Evolutionary conservation across 2,888 invertebrate genomes (phyloP).

Genomic region (Drosophila nr. perissopoda): DNA sequence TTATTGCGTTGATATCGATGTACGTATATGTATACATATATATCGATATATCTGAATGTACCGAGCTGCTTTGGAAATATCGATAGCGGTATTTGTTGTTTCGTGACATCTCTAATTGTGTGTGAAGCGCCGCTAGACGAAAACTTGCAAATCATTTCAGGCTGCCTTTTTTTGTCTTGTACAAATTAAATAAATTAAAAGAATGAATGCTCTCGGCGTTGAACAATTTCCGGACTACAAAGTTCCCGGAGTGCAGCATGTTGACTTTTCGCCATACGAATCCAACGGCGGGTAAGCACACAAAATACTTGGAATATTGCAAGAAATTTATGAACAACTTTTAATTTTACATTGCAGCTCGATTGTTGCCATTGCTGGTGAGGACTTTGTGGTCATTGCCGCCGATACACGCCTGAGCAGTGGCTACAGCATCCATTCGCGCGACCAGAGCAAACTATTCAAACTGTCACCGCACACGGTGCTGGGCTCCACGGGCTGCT

Average conservation of each 20-base stretch:
- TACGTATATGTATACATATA: no score
- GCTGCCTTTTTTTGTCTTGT: conserved; percentile 29
- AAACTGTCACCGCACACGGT: conserved; percentile 92
- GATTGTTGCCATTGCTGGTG: conserved; percentile 97
- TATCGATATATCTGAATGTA: background rate
- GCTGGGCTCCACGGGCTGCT: conserved; percentile 97
- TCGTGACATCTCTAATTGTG: conserved; percentile 64
- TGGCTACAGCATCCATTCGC: conserved; percentile 95
- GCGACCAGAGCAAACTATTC: conserved; percentile 95
- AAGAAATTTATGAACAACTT: background rate
- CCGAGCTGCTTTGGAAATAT: conserved; percentile 1
- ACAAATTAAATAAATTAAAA: conserved; percentile 38
- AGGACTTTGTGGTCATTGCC: conserved; percentile 97
- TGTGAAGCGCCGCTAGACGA: conserved; percentile 51
- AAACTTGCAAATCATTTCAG: conserved; percentile 77
- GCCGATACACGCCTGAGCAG: conserved; percentile 97
- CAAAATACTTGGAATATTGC: background rate
- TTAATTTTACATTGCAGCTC: conserved; percentile 88
- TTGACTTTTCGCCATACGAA: conserved; percentile 89
- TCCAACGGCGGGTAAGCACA: conserved; percentile 91
- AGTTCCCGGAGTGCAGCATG: conserved; percentile 85
- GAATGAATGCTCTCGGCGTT: conserved; percentile 71
- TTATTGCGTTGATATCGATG: background rate
- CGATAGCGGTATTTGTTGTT: conserved; percentile 1
- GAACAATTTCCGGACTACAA: conserved; percentile 84